A percentile compares a stretch with the other conserved stretches of the same genome.
These are phyloP conservation scores for Sebastes trivittatus DNA, from an alignment of 2,797 vertebrate genomes.

Conservation along the genomic window DNA sequence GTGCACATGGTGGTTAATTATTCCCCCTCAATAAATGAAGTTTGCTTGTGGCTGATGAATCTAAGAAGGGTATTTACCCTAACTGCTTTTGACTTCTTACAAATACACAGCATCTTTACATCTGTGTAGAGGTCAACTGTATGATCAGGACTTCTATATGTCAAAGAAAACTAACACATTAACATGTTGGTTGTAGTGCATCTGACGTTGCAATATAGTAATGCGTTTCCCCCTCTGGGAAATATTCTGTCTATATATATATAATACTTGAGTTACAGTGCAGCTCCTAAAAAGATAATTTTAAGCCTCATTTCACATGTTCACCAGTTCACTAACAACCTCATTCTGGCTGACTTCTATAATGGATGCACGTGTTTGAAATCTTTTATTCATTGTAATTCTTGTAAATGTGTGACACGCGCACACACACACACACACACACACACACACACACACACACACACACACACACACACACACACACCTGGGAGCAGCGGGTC, in stretches of 20 bases:
- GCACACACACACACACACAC: conserved; percentile 65
- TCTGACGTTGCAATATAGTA: not conserved
- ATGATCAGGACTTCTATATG: not conserved
- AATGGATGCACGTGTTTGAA: not conserved
- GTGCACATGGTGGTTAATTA: not conserved
- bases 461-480: not conserved
- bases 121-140: not conserved
- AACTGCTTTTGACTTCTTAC: not conserved
- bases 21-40: not conserved
- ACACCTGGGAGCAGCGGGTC: conserved; percentile 95
- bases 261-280: not conserved
- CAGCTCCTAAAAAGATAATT: not conserved
- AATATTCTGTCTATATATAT: not conserved
- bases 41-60: not conserved
- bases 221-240: not conserved
- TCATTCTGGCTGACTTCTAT: not conserved
- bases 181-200: not conserved
- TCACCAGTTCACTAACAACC: not conserved
- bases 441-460: conserved; percentile 65
- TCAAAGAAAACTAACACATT: not conserved
- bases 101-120: not conserved
- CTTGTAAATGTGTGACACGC: not conserved
- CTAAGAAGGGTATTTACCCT: no score
- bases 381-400: not conserved
- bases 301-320: not conserved